Percentiles rank a stretch among this genome's conserved stretches.
Conservation (phyloP, 2,888 invertebrate species). For the Pristionchus entomophagus region DNA sequence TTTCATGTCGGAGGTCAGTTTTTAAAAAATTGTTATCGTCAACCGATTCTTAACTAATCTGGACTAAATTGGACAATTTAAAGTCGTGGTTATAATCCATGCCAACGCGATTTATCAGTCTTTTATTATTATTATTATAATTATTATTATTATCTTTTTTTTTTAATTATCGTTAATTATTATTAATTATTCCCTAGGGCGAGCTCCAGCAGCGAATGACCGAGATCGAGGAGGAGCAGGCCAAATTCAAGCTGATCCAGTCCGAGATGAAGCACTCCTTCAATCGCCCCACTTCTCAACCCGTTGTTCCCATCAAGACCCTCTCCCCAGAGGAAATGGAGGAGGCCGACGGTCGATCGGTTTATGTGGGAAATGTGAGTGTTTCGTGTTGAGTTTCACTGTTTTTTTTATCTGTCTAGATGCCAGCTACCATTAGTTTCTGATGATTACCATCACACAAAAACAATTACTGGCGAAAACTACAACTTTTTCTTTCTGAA, state of each 20-base stretch:
- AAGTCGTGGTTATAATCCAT: no score
- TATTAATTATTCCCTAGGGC: background rate
- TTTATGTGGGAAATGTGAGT: background rate
- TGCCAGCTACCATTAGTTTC: background rate
- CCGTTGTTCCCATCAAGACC: background rate
- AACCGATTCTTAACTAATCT: no score
- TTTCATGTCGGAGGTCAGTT: background rate
- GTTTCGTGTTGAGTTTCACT: background rate
- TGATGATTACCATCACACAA: background rate
- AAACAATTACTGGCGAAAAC: background rate
- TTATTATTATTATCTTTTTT: background rate
- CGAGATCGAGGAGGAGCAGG: background rate
- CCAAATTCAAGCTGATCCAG: background rate
- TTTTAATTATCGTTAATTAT: background rate
- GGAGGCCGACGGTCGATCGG: background rate
- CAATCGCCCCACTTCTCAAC: background rate
- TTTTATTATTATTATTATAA: background rate
- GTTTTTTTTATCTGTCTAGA: background rate
- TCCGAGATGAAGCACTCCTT: background rate
- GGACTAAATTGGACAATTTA: no score
- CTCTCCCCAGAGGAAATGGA: background rate
- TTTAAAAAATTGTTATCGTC: no score
- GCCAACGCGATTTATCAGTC: no score
- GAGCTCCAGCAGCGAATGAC: background rate
- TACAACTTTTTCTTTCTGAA: background rate